Percentiles rank a stretch among this genome's conserved stretches.
Evolutionary conservation across 2,797 vertebrate genomes (phyloP).

Genomic region (Stomatorhinus walkeri): DNA sequence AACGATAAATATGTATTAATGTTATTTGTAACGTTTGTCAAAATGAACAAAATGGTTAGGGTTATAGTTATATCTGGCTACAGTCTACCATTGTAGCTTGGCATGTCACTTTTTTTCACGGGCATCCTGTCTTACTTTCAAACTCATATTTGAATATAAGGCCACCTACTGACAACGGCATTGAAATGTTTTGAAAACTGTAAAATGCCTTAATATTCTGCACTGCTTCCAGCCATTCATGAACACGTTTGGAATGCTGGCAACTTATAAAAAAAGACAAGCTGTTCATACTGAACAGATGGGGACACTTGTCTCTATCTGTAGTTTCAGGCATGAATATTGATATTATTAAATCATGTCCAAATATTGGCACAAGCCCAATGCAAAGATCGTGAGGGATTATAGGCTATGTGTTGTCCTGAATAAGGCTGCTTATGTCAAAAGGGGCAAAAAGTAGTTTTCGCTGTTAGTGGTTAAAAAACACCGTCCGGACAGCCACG

Average conservation of each 20-base stretch:
- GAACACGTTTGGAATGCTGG: background rate
- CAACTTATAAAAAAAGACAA: background rate
- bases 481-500: background rate
- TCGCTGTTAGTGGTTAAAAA: background rate
- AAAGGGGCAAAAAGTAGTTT: background rate
- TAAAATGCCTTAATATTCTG: background rate
- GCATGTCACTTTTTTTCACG: background rate
- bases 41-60: background rate
- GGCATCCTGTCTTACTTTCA: background rate
- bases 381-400: background rate
- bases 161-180: background rate
- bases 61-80: background rate
- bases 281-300: background rate
- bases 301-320: background rate
- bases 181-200: background rate
- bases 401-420: background rate
- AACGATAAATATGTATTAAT: background rate
- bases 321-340: background rate
- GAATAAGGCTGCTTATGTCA: background rate
- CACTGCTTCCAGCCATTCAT: background rate
- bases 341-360: background rate
- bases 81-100: background rate
- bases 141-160: background rate
- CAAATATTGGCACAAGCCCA: background rate
- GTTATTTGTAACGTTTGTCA: background rate